Base-by-base conservation (phyloP, 2,888 invertebrate species). In the Holacanthella duospinosa region DNA sequence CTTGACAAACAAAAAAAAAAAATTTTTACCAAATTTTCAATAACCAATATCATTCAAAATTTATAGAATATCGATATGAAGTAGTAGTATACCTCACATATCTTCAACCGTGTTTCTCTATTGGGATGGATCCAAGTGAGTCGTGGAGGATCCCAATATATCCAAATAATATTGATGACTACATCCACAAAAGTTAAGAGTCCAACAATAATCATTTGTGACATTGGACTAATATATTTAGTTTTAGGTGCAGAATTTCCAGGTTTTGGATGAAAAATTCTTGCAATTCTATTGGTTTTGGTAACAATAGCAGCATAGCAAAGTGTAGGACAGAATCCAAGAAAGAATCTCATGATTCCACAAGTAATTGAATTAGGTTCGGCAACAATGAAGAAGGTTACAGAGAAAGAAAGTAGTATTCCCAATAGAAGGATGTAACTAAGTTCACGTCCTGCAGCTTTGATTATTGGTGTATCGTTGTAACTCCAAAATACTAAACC, bases 221-320 rank as follows among this genome's bases (percentile, higher is more conserved):
- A 75, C 28, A 68, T 69, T 0, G 76, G 75, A 59, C 74, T 75
- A n/a, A 74, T 76, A 57, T 75, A 79, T 71, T 77, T 77, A n/a
- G 79, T 77, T 55, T 79, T 78, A 43, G 77, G 75, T 1, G 78
- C 68, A 16, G 68, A 75, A 57, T 76, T 76, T 59, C 73, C 68
- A 56, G 73, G 69, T 59, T 73, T 71, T 29, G 75, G 76, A 73
- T 79, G 79, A 75, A 83, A 83, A 71, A 82, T 82, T 64, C 82
- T 75, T 29, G 81, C 79, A 57, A 82, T 82, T 58, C 82, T 74
- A 70, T 80, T 82, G 29, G 81, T 82, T 73, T 82, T 82, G 9
- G 81, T 81, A 16, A 81, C 79, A 25, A 82, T 77, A 12, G 82
- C 80, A 0, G 81, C 78, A 71, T 82, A 83, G 70, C 81, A 81